Evolutionary conservation across 2,888 invertebrate genomes (phyloP), one percentile per base, ranked within the genome.

Genomic region (Leistus spinibarbis): DNA sequence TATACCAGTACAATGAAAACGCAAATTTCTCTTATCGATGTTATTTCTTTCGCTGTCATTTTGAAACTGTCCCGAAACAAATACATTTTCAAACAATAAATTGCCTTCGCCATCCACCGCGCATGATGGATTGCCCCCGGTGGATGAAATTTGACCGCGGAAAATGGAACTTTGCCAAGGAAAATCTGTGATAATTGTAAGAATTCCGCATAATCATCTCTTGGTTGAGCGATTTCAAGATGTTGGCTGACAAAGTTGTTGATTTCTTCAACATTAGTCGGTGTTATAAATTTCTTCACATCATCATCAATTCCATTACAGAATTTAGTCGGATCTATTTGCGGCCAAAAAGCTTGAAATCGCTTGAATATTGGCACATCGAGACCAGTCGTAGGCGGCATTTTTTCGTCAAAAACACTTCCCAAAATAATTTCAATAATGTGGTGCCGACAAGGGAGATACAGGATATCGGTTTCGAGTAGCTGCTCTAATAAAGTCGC

Each of bases 391-490:
- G 40, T 10, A 10, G 7, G 7, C 7, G 3, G 3, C 3, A 24
- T 4, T 24, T 24, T 3, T 4, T 24, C 7, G 7, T 24, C 24
- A 24, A 24, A 24, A 24, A 24, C 24, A 7, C 24, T 24, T 24
- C 24, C 7, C 7, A 24, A 24, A 24, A 24, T 7, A 24, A 24
- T 24, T 60, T 81, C 81, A 60, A 75, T 79, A 53, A 81, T 77
- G 66, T 82, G 80, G 69, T 82, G 81, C n/a, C 80, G 76, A 64
- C 80, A 82, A 7, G 80, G 79, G 5, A 82, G 76, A 22, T 79
- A 78, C 3, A 81, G 70, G 69, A 81, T 74, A 16, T 78, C 77
- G 69, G 73, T 76, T n/a, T 75, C 74, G 22, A 82, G 53, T 66
- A 72, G 71, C 65, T 79, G 74, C 72, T 81, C 80, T 24, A 81